Evolutionary conservation across 2,113 vertebrate species (phyloP).

Genomic region (Pelecanus crispus): DNA sequence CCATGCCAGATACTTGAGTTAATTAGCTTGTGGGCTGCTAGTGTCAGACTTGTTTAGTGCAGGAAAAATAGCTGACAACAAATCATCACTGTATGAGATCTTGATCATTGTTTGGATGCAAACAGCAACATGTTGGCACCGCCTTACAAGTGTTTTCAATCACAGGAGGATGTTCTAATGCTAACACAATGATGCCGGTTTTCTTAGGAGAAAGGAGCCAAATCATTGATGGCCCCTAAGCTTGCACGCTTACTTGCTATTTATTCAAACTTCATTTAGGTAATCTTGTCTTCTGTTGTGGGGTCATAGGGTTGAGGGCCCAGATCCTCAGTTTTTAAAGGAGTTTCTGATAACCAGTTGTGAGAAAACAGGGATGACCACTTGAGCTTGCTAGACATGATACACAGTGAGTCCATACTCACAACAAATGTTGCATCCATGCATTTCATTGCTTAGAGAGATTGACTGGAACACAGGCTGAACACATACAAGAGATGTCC

Average conservation of each 20-base stretch:
- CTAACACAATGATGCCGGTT: not conserved
- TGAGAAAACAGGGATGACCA: not conserved
- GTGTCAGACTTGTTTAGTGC: slow-evolving; percentile 44
- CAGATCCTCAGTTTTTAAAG: not conserved
- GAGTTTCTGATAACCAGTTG: not conserved
- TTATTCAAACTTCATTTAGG: not conserved
- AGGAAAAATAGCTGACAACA: slow-evolving; percentile 51
- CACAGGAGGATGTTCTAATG: not conserved
- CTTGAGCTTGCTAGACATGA: fast-evolving
- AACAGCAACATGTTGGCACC: slow-evolving; percentile 32
- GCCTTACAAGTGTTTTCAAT: slow-evolving; percentile 29
- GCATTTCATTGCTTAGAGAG: not conserved
- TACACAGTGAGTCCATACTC: not conserved
- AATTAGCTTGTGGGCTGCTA: slow-evolving; percentile 40
- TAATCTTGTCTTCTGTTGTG: not conserved
- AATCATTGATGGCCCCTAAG: not conserved
- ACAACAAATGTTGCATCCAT: not conserved
- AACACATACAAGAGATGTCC: not conserved
- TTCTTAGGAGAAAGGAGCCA: not conserved
- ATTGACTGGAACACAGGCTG: not conserved
- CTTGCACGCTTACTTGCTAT: not conserved
- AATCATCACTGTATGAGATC: slow-evolving; percentile 56
- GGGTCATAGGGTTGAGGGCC: not conserved
- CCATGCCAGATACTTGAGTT: slow-evolving; percentile 29
- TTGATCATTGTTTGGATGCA: slow-evolving; percentile 59